These are phyloP conservation scores for Bemisia tabaci DNA, from an alignment of 1,140 invertebrate genomes.

Conservation along the genomic window DNA sequence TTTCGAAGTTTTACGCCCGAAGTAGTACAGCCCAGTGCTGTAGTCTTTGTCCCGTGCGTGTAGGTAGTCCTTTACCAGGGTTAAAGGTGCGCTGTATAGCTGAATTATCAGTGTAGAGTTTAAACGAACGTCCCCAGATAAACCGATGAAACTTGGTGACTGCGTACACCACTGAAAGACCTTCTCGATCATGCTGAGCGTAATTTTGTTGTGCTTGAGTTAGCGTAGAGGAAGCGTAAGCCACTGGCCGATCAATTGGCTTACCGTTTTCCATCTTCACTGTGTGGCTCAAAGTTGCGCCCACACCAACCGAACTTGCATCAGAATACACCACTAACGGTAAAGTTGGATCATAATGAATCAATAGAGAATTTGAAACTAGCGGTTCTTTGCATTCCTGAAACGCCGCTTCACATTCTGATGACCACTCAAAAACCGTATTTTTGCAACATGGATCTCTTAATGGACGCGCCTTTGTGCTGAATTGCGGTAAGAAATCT, in stretches of 20 bases:
- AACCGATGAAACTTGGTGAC: background rate
- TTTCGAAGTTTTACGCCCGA: background rate
- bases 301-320: slow-evolving; percentile 34
- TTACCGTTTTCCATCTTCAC: slow-evolving; percentile 17
- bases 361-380: slow-evolving; percentile 17
- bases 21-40: background rate
- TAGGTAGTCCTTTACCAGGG: background rate
- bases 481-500: background rate
- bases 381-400: slow-evolving; percentile 23
- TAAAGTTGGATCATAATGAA: slow-evolving; percentile 29
- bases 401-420: slow-evolving; percentile 22
- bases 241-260: slow-evolving; percentile 19
- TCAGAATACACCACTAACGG: slow-evolving; percentile 33
- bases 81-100: background rate
- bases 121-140: background rate
- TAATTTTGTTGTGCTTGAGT: background rate
- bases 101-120: background rate
- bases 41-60: background rate
- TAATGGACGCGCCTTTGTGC: slow-evolving; percentile 25
- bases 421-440: slow-evolving; percentile 11
- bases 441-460: slow-evolving; percentile 21
- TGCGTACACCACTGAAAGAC: background rate
- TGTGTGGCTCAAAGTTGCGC: slow-evolving; percentile 33
- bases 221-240: background rate
- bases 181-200: background rate